These are phyloP conservation scores for Furnarius figulus DNA, from an alignment of 2,113 vertebrate genomes.

Conservation along the genomic window DNA sequence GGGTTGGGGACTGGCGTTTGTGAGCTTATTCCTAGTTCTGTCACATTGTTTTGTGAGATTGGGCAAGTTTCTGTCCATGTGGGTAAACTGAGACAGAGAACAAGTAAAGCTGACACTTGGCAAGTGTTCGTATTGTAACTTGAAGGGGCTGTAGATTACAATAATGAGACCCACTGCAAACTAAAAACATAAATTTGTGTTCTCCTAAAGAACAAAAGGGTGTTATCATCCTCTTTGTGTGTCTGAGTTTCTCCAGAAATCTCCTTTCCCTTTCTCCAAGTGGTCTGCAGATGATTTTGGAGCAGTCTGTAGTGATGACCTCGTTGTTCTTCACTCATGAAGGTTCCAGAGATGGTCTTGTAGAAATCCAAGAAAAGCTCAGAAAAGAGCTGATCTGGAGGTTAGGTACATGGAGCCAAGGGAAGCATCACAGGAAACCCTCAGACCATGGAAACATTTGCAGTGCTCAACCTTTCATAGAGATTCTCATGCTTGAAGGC, in stretches of 20 bases:
- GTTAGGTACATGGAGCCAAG: neutral
- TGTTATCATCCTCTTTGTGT: neutral
- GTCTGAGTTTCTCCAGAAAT: neutral
- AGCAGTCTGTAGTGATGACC: neutral
- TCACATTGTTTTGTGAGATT: neutral
- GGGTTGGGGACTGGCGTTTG: neutral
- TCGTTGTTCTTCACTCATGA: neutral
- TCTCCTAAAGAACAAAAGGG: neutral
- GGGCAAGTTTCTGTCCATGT: neutral
- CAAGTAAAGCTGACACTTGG: neutral
- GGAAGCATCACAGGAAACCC: neutral
- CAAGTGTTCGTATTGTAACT: neutral
- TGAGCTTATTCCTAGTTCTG: neutral
- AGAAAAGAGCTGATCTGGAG: neutral
- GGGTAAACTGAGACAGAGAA: neutral
- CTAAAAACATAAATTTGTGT: neutral
- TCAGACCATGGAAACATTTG: neutral
- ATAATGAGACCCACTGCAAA: neutral
- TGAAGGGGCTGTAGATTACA: neutral
- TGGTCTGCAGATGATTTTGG: neutral
- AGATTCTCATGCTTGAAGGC: neutral
- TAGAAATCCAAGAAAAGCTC: neutral
- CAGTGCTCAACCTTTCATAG: neutral
- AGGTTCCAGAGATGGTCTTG: neutral
- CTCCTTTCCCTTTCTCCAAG: neutral